Percentiles rank a stretch among this genome's conserved stretches.
These are phyloP conservation scores for Neosalanx taihuensis DNA, from an alignment of 2,797 vertebrate genomes.

Conservation along the genomic window DNA sequence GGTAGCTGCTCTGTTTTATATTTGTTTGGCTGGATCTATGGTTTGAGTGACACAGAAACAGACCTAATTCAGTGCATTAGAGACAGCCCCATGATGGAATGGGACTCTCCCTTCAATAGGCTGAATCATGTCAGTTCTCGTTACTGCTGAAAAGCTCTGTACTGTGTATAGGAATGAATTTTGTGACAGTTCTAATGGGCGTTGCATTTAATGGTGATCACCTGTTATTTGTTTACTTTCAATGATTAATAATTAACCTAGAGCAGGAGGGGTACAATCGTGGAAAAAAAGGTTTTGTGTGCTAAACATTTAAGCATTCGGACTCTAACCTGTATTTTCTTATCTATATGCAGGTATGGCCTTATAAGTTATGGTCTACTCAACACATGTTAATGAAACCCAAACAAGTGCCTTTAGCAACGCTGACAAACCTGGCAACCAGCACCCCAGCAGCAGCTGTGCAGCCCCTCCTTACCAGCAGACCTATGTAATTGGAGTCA, in stretches of 20 bases:
- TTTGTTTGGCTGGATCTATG: conserved; percentile 34
- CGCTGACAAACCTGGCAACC: conserved; percentile 55
- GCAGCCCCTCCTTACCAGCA: conserved; percentile 70
- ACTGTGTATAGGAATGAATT: background rate
- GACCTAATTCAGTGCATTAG: conserved; percentile 20
- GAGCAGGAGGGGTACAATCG: no score
- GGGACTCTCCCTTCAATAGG: conserved; percentile 49
- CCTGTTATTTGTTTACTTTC: no score
- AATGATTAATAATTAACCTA: no score
- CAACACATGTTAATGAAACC: conserved; percentile 96
- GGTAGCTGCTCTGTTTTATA: conserved; percentile 22
- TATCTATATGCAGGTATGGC: conserved; percentile 86
- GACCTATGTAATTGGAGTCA: conserved; percentile 89
- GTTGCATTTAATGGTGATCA: no score
- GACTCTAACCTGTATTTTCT: background rate
- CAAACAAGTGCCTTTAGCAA: conserved; percentile 99
- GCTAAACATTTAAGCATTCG: background rate
- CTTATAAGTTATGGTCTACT: conserved; percentile 96
- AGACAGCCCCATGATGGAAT: conserved; percentile 14
- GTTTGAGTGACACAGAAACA: conserved; percentile 54
- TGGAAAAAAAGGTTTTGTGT: background rate
- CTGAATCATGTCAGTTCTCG: conserved; percentile 40
- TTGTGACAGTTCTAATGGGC: no score
- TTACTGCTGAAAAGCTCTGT: conserved; percentile 38
- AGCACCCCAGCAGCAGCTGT: conserved; percentile 83